phyloP scores from a whole-genome alignment of 1,140 invertebrate genomes.

The Schlechtendalia chinensis region DNA sequence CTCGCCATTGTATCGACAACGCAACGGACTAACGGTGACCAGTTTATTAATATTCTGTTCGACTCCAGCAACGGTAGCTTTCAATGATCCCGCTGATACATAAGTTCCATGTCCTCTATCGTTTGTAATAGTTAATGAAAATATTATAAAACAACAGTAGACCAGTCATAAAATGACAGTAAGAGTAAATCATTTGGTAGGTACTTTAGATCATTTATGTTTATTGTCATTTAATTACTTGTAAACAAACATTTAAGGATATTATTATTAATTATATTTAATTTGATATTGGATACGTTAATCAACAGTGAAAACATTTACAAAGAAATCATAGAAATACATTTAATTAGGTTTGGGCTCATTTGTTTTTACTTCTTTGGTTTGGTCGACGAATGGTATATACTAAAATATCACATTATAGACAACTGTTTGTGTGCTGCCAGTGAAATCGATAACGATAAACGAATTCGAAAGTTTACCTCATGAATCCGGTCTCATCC shows the following conservation, averaged over 20 bases:
- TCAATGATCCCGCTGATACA: slow-evolving; percentile 71
- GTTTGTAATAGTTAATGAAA: background rate
- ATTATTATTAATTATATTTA: no score
- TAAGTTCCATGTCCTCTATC: slow-evolving; percentile 96
- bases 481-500: slow-evolving; percentile 78
- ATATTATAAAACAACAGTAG: background rate
- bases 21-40: slow-evolving; percentile 84
- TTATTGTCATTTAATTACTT: background rate
- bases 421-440: no score
- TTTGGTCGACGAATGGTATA: no score
- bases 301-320: no score
- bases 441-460: no score
- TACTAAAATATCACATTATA: no score
- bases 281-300: no score
- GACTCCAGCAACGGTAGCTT: slow-evolving; percentile 90
- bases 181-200: background rate
- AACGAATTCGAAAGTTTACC: slow-evolving; percentile 56
- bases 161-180: background rate
- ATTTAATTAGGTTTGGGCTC: no score
- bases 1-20: slow-evolving; percentile 88
- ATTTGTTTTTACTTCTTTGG: no score
- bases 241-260: no score
- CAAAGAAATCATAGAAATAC: no score
- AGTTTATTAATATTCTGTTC: slow-evolving; percentile 94
- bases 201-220: no score